Evolutionary conservation across 1,140 invertebrate species (phyloP), one percentile per base, ranked within the genome.

Genomic region (Brachionus rotundiformis): DNA sequence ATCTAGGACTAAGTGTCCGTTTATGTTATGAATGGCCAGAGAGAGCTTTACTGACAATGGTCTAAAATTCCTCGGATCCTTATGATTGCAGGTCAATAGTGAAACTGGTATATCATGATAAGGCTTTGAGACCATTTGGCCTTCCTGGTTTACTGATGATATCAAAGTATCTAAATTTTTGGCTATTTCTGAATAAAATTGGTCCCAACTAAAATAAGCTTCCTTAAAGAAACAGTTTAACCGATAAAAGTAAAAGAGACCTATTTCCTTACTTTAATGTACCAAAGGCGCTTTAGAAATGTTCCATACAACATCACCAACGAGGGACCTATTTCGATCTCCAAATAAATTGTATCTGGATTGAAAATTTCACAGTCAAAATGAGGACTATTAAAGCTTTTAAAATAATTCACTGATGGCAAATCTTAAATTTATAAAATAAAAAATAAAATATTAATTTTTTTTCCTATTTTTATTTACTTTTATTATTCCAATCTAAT

Each of bases 21-120:
- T 94, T 82, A 98, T 93, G 84, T 98, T 95, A 84, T 98, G 95
- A 85, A 98, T 92, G 19, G 94, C 95, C n/a, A 97, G 92, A 1
- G 94, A 94, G 1, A 98, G 93, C 19, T 92, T 93, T 1, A 98
- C 95, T 85, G 95, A 92, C 41, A 98, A 88, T 1, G 95, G 94
- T 36, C 95, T 89, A 88, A 95, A 96, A 10, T 92, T 89, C 68
- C 95, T 89, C 8, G 93, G 92, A 90, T 98, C 96, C 39, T 79
- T 79, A 25, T 54, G 47, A 23, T 79, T 79, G 59, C 76, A 79
- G 5, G 59, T 36, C 0, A 79, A 4, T 25, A 79, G 13, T 8
- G 29, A 39, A 41, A 59, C 1, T 0, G 76, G 76, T 16, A 33
- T 79, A 27, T 79, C 76, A 36, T 59, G 16, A 59, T 59, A 79